These are phyloP conservation scores for Pyrgus malvae DNA, from an alignment of 2,888 invertebrate species.

Conservation along the genomic window DNA sequence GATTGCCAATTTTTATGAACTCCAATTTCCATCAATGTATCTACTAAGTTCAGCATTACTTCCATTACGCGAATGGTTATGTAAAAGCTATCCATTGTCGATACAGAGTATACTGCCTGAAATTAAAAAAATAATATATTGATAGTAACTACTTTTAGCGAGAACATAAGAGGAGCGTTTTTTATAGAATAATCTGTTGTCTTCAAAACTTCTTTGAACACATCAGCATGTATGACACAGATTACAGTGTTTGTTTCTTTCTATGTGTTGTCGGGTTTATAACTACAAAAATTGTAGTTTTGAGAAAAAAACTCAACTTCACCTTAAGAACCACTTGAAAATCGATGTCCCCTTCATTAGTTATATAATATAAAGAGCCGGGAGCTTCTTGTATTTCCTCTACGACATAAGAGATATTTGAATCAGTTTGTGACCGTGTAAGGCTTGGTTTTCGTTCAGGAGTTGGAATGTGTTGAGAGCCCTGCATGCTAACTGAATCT, in stretches of 20 bases:
- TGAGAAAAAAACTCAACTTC: too few relatives aligned
- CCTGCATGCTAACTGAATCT: constrained; percentile 86
- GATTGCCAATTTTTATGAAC: constrained; percentile 84
- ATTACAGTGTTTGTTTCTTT: too few relatives aligned
- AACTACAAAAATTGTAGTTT: too few relatives aligned
- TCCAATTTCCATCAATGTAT: constrained; percentile 94
- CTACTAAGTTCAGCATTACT: constrained; percentile 94
- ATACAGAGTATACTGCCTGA: constrained; percentile 93
- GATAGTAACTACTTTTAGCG: too few relatives aligned
- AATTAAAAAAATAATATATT: not conserved
- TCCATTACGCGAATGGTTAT: constrained; percentile 95
- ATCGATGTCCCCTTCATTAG: constrained; percentile 96
- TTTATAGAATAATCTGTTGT: too few relatives aligned
- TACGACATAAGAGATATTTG: constrained; percentile 93
- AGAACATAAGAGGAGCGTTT: too few relatives aligned
- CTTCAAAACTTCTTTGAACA: too few relatives aligned
- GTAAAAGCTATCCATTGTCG: constrained; percentile 91
- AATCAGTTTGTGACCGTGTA: constrained; percentile 94
- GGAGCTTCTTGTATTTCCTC: constrained; percentile 94
- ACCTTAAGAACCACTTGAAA: constrained; percentile 93
- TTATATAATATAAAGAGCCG: constrained; percentile 95
- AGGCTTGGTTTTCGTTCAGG: constrained; percentile 87
- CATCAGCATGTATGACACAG: too few relatives aligned
- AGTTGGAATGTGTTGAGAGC: constrained; percentile 78
- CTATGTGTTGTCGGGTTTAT: too few relatives aligned